Evolutionary conservation across 2,113 vertebrate genomes (phyloP).

Genomic region (Dicerorhinus sumatrensis): DNA sequence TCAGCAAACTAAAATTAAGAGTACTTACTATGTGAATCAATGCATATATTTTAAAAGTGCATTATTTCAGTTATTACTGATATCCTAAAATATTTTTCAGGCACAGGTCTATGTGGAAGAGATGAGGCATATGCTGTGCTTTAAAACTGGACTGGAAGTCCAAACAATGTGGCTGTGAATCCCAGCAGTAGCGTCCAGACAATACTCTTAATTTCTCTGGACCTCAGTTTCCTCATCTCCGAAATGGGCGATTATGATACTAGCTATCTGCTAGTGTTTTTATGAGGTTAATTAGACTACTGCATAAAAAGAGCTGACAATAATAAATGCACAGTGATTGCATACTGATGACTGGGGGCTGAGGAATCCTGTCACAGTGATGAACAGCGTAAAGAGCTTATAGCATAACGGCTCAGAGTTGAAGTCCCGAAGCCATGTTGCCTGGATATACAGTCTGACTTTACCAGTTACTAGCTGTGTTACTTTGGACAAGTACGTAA

Average conservation of each 20-base stretch:
- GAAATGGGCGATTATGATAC: neutral
- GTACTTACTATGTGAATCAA: neutral
- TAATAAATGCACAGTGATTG: neutral
- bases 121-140: neutral
- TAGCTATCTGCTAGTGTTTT: neutral
- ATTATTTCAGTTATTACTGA: neutral
- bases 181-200: neutral
- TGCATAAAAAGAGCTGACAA: neutral
- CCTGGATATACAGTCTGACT: neutral
- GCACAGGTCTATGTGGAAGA: neutral
- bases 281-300: neutral
- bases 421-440: neutral
- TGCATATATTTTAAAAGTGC: neutral
- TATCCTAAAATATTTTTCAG: conserved; percentile 17
- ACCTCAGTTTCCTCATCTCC: neutral
- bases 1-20: conserved; percentile 49
- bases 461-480: neutral
- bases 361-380: neutral
- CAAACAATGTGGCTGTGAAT: neutral
- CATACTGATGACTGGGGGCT: too few species aligned
- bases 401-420: neutral
- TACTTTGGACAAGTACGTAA: neutral
- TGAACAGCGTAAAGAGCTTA: neutral
- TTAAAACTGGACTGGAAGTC: neutral
- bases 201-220: neutral